These are phyloP conservation scores for Sussaba pulchella DNA, from an alignment of 2,888 invertebrate species.

Conservation along the genomic window DNA sequence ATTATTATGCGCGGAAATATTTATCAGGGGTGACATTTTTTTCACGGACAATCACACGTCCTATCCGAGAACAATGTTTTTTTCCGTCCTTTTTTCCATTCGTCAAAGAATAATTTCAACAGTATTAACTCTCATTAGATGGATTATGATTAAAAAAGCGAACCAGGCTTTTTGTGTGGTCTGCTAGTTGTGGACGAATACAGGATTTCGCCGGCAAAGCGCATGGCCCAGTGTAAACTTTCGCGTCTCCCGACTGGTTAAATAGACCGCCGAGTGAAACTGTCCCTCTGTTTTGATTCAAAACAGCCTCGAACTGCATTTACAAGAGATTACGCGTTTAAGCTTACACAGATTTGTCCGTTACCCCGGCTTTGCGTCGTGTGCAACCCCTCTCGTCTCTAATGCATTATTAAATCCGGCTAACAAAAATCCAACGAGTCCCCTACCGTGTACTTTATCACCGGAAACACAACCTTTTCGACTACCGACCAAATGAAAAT, in stretches of 20 bases:
- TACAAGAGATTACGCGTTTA: slow-evolving; percentile 78
- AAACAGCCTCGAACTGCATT: slow-evolving; percentile 79
- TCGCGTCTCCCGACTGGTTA: slow-evolving; percentile 76
- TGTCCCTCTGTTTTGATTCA: slow-evolving; percentile 77
- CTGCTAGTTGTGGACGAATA: slow-evolving; percentile 18
- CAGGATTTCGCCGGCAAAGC: slow-evolving; percentile 23
- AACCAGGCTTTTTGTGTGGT: slow-evolving; percentile 9
- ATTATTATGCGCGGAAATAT: background rate
- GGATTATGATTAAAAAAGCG: slow-evolving; percentile 22
- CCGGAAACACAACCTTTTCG: slow-evolving; percentile 9
- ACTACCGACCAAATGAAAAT: background rate
- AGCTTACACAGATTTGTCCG: slow-evolving; percentile 70
- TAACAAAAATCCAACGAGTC: slow-evolving; percentile 39
- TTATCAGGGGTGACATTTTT: background rate
- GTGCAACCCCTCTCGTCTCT: background rate
- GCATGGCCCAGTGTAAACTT: slow-evolving; percentile 71
- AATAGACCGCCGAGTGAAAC: slow-evolving; percentile 74
- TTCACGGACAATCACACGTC: background rate
- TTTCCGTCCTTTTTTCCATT: background rate
- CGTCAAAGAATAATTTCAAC: background rate
- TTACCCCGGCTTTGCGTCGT: slow-evolving; percentile 3
- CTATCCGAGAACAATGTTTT: too few relatives aligned
- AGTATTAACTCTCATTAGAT: slow-evolving; percentile 16
- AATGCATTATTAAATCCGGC: slow-evolving; percentile 68
- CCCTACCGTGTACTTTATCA: background rate